Evolutionary conservation across 2,113 vertebrate species (phyloP).

Genomic region (Sebastes fasciatus): DNA sequence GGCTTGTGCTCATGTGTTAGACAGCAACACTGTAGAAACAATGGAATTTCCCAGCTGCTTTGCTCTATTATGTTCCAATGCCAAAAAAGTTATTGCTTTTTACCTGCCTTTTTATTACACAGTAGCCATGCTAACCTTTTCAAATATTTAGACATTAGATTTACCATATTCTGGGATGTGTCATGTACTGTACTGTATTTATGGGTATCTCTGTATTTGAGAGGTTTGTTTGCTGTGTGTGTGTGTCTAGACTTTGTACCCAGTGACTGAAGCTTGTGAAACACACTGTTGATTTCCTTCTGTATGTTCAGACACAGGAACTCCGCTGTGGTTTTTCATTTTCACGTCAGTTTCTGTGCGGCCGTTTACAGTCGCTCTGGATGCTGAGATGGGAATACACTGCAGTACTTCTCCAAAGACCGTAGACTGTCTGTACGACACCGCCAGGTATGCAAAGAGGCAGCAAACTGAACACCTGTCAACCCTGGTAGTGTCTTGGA

Average conservation of each 20-base stretch:
- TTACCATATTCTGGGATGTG: not conserved
- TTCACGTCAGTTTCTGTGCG: not conserved
- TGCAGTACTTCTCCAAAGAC: conserved; percentile 30
- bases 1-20: not conserved
- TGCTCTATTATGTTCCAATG: not conserved
- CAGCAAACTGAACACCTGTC: not conserved
- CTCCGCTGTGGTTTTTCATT: not conserved
- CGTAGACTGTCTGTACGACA: conserved; percentile 28
- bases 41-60: not conserved
- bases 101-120: not conserved
- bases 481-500: not conserved
- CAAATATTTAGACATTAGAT: not conserved
- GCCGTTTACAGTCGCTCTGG: not conserved
- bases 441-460: conserved; percentile 30
- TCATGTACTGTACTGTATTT: not conserved
- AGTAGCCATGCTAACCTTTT: not conserved
- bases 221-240: conserved; percentile 11
- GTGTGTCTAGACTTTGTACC: conserved; percentile 29
- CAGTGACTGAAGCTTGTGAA: not conserved
- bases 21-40: not conserved
- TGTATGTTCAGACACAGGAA: not conserved
- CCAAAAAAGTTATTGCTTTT: not conserved
- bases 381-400: conserved; percentile 7
- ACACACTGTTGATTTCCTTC: not conserved
- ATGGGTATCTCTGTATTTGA: not conserved